Base-by-base conservation (phyloP, 2,113 vertebrate genomes). In the Zootoca vivipara region DNA sequence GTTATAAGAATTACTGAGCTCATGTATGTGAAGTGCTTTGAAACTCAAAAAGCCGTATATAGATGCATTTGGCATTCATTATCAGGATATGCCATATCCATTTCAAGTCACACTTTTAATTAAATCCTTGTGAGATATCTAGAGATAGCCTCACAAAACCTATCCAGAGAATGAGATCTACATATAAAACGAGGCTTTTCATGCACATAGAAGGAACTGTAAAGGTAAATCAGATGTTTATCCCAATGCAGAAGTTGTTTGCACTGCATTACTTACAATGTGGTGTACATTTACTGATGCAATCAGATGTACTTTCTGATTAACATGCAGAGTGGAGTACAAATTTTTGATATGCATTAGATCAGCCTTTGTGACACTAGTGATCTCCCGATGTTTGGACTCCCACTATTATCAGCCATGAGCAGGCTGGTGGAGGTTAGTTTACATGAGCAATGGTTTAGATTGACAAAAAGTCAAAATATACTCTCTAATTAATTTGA, bases 201-300 rank as follows among this genome's bases (percentile, higher is more conserved):
- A 35, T 74, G 72, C 72, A 74, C 33, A 74, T 22, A 20, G 1
- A 16, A 38, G 12, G 70, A 74, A 38, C 33, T 20, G 33, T 74
- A 75, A 20, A 38, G 33, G 12, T 24, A 0, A 0, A 3, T 87
- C 0, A 0, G 86, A 77, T 85, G 42, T 84, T 87, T 87, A 20
- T 35, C 33, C 33, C n/a, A 38, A 38, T 35, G 16, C 18, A 74
- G 33, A 74, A 20, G 33, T 74, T 28, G 79, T 26, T 70, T 82
- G 35, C 78, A 26, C 67, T 33, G 69, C 69, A 72, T 33, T 7
- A 33, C 15, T 72, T 72, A 18, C 13, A 65, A 2, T 79, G 33
- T 73, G 12, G 1, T 40, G 35, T 3, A 20, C 20, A 40, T 75
- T 75, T 40, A 35, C 7, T 22, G 8, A 18, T 38, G 33, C 58